Evolutionary conservation across 2,113 vertebrate genomes (phyloP).

Genomic region (Mastomys natalensis): DNA sequence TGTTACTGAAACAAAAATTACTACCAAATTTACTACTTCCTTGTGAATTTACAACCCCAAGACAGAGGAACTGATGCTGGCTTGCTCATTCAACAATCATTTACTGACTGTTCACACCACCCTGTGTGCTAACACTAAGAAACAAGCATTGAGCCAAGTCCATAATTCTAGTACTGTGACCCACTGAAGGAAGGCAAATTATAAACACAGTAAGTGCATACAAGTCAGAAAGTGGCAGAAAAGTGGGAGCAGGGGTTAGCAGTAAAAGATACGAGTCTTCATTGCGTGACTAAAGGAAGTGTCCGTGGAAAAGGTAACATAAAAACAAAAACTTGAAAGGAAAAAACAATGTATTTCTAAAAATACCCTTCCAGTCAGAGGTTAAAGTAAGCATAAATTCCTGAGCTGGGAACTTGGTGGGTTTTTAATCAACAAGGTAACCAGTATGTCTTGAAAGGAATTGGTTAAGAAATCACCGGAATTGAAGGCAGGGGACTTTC

Average conservation of each 20-base stretch:
- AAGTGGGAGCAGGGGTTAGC: not conserved
- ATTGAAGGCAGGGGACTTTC: not conserved
- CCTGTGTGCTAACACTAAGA: not conserved
- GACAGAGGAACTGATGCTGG: not conserved
- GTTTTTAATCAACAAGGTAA: not conserved
- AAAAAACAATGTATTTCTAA: not conserved
- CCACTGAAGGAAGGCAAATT: not conserved
- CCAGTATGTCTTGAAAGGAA: not conserved
- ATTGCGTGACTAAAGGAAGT: not conserved
- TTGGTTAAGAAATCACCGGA: not conserved
- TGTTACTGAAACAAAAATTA: not conserved
- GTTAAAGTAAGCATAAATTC: not conserved
- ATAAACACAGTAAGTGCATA: not conserved
- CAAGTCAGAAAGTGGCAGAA: not conserved
- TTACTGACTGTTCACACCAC: not conserved
- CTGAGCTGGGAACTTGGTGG: not conserved
- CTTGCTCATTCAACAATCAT: not conserved
- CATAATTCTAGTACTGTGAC: not conserved
- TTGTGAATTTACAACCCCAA: not conserved
- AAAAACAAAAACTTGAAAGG: not conserved
- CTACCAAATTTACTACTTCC: not conserved
- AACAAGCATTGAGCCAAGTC: not conserved
- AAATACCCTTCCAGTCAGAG: not conserved
- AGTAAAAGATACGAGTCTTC: not conserved
- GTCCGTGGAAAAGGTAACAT: not conserved